Conservation (phyloP, 2,113 vertebrate species). For the Sterrhoptilus dennistouni region DNA sequence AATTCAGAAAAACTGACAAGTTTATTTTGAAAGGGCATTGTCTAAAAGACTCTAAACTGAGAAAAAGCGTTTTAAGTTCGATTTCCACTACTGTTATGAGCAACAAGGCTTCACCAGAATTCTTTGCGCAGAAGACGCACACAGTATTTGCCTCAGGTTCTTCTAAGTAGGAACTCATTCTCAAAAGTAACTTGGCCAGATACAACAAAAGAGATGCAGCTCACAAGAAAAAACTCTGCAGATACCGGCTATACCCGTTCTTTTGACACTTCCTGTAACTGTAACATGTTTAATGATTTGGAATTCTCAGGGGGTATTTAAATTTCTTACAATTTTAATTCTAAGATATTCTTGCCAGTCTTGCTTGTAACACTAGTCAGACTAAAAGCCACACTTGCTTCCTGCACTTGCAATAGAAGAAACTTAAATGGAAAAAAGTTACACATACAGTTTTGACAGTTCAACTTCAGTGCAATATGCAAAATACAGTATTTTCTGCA, state of each 20-base stretch:
- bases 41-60: not conserved
- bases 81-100: not conserved
- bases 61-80: rapidly evolving
- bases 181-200: not conserved
- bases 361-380: not conserved
- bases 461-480: not conserved
- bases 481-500: not conserved
- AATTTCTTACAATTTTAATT: not conserved
- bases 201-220: not conserved
- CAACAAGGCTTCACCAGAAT: not conserved
- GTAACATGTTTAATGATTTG: not conserved
- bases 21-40: not conserved
- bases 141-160: not conserved
- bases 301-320: not conserved
- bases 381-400: not conserved
- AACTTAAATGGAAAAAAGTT: not conserved
- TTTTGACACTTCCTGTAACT: not conserved
- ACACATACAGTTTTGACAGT: not conserved
- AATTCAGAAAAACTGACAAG: not conserved
- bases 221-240: not conserved
- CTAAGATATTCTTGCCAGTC: not conserved
- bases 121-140: not conserved
- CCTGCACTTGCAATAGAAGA: not conserved
- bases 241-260: not conserved
- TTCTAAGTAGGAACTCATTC: not conserved